Base-by-base conservation (phyloP, 2,797 vertebrate genomes). In the Brachymystax lenok region DNA sequence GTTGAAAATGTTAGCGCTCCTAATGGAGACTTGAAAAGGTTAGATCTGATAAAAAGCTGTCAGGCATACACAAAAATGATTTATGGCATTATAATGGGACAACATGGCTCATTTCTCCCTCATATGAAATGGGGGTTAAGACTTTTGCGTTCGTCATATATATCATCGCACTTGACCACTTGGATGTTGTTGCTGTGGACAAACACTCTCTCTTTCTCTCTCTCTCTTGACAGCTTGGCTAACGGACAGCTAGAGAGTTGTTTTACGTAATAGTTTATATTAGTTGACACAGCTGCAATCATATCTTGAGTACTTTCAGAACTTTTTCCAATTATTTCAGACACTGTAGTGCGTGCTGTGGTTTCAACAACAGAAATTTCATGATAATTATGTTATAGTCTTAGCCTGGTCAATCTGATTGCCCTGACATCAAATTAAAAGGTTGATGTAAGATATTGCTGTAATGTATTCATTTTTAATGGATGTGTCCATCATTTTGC, bases 21-120 rank as follows among this genome's bases (percentile, higher is more conserved):
- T 97, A 96, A 97, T 96, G 96, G 96, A 96, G 95, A 95, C 97
- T 97, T 97, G 96, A 97, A 99, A 99, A 99, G 98, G 97, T 99
- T 98, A 99, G 94, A 96, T 96, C 96, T 98, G 97, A 99, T 98
- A 97, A 98, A 94, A 97, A 97, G 95, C 96, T 96, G 97, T 98
- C 97, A 97, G 93, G 92, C 93, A 90, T 96, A 95, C 94, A 95
- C 95, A 93, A 95, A 92, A 95, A 95, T 98, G 97, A 99, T 98
- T 98, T 97, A 99, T 98, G 94, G 92, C 95, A 93, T 93, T 95
- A 96, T 97, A 98, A 98, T 97, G 94, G 95, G 96, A 96, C 95
- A 96, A 95, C 96, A 97, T 96, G 97, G 95, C 97, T 98, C 97
- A 98, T 99, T 99, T 99, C 96, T 97, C 95, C 96, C 95, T 94